phyloP scores from a whole-genome alignment of 2,113 vertebrate species.

The Callorhinus ursinus region DNA sequence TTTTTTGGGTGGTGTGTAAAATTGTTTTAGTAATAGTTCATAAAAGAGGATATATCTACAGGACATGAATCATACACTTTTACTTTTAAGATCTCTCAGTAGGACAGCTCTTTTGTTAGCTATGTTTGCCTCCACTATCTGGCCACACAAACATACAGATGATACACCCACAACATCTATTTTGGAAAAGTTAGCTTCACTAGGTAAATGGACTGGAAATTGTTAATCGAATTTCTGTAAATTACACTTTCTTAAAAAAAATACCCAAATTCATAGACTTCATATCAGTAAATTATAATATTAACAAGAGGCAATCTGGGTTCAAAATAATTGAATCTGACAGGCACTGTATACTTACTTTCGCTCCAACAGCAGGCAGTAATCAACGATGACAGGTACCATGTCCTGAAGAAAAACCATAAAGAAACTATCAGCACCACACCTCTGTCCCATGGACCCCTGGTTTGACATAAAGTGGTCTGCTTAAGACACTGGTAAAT shows the following conservation, averaged over 20 bases:
- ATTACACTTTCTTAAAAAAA: not conserved
- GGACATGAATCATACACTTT: not conserved
- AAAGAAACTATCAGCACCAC: conserved; percentile 47
- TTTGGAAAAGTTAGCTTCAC: conserved; percentile 13
- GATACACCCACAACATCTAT: not conserved
- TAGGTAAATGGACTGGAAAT: conserved; percentile 7
- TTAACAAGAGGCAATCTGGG: not conserved
- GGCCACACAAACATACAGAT: not conserved
- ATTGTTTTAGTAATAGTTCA: not conserved
- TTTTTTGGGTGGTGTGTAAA: not conserved
- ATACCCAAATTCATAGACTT: conserved; percentile 32
- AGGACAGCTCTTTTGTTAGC: not conserved
- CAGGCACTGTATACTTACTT: conserved; percentile 87
- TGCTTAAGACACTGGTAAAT: not conserved
- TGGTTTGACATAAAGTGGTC: not conserved
- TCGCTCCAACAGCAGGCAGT: conserved; percentile 94
- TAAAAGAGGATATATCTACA: not conserved
- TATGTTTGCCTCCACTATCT: not conserved
- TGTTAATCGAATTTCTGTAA: conserved; percentile 34
- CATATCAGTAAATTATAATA: conserved; percentile 23
- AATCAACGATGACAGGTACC: conserved; percentile 96
- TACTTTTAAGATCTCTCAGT: not conserved
- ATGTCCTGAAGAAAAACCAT: conserved; percentile 88
- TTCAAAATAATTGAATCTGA: conserved; percentile 4
- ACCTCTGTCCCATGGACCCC: not conserved